phyloP scores from a whole-genome alignment of 1,140 invertebrate species.

The Pentalonia nigronervosa region DNA sequence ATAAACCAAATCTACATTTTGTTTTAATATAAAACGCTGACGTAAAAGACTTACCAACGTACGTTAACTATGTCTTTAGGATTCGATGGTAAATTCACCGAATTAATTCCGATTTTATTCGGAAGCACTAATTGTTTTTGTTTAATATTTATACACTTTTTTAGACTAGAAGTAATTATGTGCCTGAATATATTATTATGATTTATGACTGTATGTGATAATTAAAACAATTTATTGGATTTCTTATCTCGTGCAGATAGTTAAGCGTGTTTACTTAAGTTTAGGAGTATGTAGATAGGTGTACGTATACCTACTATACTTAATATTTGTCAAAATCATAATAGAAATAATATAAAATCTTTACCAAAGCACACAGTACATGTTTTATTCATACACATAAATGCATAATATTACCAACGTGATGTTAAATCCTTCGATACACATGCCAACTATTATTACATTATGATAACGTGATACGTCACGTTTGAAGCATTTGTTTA shows the following conservation, averaged over 20 bases:
- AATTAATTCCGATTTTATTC: not conserved
- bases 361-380: not conserved
- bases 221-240: not conserved
- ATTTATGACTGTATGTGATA: not conserved
- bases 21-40: not conserved
- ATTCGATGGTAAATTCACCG: not conserved
- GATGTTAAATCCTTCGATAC: not conserved
- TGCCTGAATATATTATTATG: too few species aligned
- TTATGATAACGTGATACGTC: not conserved
- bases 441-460: not conserved
- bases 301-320: too few species aligned
- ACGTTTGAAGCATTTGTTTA: not conserved
- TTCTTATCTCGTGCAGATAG: not conserved
- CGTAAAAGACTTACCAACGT: not conserved
- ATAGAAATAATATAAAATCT: not conserved
- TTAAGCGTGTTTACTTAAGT: not conserved
- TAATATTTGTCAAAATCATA: not conserved
- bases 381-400: slow-evolving; percentile 2
- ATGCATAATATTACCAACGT: not conserved
- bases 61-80: not conserved
- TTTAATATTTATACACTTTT: too few species aligned
- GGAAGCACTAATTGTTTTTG: too few species aligned
- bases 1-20: not conserved
- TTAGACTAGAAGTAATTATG: too few species aligned
- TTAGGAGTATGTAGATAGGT: too few species aligned